A percentile compares a stretch with the other conserved stretches of the same genome.
Conservation (phyloP, 2,888 invertebrate species). For the Heliconius erato region DNA sequence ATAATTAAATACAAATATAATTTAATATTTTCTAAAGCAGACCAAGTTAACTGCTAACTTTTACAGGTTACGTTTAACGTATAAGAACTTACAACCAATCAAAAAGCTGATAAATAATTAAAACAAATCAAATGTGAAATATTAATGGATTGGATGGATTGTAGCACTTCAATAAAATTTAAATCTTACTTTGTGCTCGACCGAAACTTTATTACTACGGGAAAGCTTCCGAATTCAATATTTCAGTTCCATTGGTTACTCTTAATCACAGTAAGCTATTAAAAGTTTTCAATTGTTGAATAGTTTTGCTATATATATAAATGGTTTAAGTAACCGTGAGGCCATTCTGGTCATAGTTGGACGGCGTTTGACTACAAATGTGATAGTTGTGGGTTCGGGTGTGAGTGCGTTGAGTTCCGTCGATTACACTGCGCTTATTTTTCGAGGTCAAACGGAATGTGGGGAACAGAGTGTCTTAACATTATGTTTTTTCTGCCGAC, state of each 20-base stretch:
- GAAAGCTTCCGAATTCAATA: constrained; percentile 12
- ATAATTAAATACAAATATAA: too few relatives aligned
- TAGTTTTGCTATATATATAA: background rate
- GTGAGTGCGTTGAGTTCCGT: too few relatives aligned
- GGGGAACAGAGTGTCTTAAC: background rate
- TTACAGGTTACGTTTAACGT: background rate
- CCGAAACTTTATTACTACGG: constrained; percentile 21
- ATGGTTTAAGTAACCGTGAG: background rate
- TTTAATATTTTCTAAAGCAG: background rate
- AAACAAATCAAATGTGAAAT: constrained; percentile 1
- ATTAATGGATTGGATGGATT: constrained; percentile 11
- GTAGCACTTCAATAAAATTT: constrained; percentile 24
- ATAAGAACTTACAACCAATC: background rate
- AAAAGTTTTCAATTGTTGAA: constrained; percentile 16
- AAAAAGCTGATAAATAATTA: background rate
- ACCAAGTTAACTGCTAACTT: background rate
- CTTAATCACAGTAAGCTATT: constrained; percentile 22
- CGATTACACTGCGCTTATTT: too few relatives aligned
- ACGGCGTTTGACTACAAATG: too few relatives aligned
- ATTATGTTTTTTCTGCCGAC: too few relatives aligned
- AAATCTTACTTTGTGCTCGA: constrained; percentile 23
- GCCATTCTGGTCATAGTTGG: too few relatives aligned
- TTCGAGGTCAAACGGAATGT: too few relatives aligned
- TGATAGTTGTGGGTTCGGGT: too few relatives aligned
- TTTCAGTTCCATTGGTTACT: constrained; percentile 18